Evolutionary conservation across 2,113 vertebrate species (phyloP), one percentile per base, ranked within the genome.

Genomic region (Pteruthius melanotis): DNA sequence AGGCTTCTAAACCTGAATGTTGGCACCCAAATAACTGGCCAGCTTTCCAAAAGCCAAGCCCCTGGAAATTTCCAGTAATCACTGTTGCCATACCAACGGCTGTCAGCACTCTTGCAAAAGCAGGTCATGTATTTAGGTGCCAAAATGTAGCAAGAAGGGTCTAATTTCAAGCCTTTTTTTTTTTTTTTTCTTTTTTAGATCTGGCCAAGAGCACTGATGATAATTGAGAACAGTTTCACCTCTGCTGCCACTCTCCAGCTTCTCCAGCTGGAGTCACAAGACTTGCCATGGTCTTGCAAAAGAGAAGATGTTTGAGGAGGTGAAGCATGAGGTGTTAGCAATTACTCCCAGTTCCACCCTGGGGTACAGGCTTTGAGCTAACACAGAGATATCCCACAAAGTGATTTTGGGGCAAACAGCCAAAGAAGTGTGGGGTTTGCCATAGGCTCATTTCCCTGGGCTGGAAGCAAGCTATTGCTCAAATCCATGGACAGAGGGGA

Each of bases 51-150:
- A 95, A 93, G 65, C 91, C 87, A 89, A 97, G 87, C 74, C 93
- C 87, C 78, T 97, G 95, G 94, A 96, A 95, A 95, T 95, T 97
- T 95, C 96, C 94, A 97, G 91, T 95, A 94, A 94, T 95, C 91
- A 93, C 87, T 35, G 95, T 97, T 96, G 77, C 95, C 93, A 94
- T 95, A 95, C 91, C 95, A 96, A 96, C 91, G 6, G 71, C 87
- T 95, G 84, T 96, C 93, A 95, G 84, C 81, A 89, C 93, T 96
- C 91, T 91, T 94, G 83, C 94, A 95, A 97, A 97, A 96, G 81
- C 94, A 95, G 95, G 95, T 95, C 96, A 93, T 89, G 83, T 80
- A 85, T 90, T 79, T 80, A 94, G 71, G 81, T 95, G 95, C 93
- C 94, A 97, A 95, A 94, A 94, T 87, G 78, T 87, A 95, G 91